phyloP scores from a whole-genome alignment of 2,888 invertebrate genomes.

The Sepiola atlantica region DNA sequence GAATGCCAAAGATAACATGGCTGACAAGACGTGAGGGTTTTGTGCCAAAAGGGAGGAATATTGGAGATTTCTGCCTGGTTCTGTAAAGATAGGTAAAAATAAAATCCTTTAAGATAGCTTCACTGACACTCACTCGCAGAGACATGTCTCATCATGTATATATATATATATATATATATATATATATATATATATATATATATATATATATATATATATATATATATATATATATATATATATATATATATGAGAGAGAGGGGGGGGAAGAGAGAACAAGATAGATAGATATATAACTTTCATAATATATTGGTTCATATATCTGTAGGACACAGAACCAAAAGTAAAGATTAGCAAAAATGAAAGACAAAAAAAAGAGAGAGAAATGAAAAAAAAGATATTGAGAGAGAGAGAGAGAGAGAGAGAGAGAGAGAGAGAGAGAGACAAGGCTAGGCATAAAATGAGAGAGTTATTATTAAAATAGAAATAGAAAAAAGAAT shows the following conservation, averaged over 20 bases:
- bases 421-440: neutral
- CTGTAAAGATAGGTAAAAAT: neutral
- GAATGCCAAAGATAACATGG: constrained; percentile 18
- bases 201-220: neutral
- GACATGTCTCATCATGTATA: neutral
- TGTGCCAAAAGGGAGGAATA: neutral
- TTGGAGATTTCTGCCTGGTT: neutral
- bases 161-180: neutral
- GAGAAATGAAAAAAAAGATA: neutral
- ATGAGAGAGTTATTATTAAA: too few species aligned
- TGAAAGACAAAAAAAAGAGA: neutral
- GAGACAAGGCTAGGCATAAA: too few species aligned
- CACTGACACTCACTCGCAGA: neutral
- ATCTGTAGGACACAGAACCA: too few species aligned
- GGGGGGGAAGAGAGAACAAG: neutral
- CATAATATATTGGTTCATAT: too few species aligned
- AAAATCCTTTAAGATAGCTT: neutral
- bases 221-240: neutral
- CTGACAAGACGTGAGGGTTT: neutral
- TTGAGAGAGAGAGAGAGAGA: too few species aligned
- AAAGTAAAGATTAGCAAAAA: too few species aligned
- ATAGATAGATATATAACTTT: too few species aligned
- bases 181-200: neutral
- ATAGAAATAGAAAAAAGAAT: neutral
- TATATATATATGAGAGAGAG: neutral